phyloP scores from a whole-genome alignment of 2,888 invertebrate genomes.

The Griposia aprilina region DNA sequence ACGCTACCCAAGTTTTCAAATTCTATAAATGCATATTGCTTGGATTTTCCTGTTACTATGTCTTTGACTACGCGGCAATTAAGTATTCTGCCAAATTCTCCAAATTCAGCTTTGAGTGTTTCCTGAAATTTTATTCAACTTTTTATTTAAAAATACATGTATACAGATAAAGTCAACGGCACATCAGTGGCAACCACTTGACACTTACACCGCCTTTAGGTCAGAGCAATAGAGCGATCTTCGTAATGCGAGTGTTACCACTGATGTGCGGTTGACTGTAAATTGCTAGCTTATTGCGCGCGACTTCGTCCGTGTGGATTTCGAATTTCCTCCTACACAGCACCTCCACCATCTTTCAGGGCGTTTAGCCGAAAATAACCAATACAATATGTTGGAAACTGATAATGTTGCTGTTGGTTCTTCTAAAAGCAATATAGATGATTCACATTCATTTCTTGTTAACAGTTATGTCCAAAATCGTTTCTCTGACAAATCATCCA shows the following conservation, averaged over 20 bases:
- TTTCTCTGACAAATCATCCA: neutral
- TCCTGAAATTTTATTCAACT: conserved; percentile 79
- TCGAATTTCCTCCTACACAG: neutral
- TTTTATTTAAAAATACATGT: conserved; percentile 2
- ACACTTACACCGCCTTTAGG: neutral
- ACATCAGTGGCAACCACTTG: neutral
- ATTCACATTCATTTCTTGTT: neutral
- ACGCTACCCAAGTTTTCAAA: conserved; percentile 92
- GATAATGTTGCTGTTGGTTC: neutral
- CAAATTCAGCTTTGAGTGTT: conserved; percentile 89
- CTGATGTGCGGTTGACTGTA: neutral
- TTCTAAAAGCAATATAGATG: neutral
- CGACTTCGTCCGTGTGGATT: neutral
- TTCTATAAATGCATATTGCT: conserved; percentile 96
- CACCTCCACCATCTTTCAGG: neutral
- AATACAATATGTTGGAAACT: neutral
- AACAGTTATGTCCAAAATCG: neutral
- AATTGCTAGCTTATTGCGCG: neutral
- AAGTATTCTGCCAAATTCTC: conserved; percentile 92
- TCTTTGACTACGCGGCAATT: conserved; percentile 93
- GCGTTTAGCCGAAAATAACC: neutral
- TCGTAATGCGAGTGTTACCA: too few relatives aligned
- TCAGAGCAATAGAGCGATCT: neutral
- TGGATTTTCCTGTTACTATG: conserved; percentile 95
- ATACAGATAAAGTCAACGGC: neutral